phyloP scores from a whole-genome alignment of 2,888 invertebrate species.

The Athalia cordata region DNA sequence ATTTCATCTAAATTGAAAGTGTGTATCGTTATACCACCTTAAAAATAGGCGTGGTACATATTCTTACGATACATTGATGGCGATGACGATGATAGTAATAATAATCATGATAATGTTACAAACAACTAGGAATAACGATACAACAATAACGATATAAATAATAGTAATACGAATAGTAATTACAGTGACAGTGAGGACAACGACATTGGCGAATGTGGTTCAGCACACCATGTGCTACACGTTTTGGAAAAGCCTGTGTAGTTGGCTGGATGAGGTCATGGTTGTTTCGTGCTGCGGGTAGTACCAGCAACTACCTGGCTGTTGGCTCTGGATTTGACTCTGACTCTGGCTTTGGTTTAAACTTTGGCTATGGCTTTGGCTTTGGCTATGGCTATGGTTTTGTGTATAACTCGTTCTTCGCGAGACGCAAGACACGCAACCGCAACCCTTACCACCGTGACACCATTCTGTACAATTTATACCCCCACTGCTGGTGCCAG shows the following conservation, averaged over 20 bases:
- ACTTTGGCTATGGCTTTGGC: constrained; percentile 19
- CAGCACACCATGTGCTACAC: constrained; percentile 46
- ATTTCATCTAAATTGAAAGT: too few species aligned
- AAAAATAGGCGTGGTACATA: too few species aligned
- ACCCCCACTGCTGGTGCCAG: neutral
- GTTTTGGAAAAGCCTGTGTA: constrained; percentile 45
- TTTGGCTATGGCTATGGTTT: constrained; percentile 29
- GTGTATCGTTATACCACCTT: too few species aligned
- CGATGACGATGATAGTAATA: neutral
- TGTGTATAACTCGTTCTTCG: constrained; percentile 17
- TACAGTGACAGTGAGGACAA: neutral
- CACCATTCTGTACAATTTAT: constrained; percentile 42
- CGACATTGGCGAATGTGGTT: constrained; percentile 1
- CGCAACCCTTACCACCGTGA: constrained; percentile 42
- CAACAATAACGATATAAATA: neutral
- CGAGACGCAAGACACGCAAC: constrained; percentile 36
- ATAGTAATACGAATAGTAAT: neutral
- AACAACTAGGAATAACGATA: neutral
- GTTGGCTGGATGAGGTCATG: constrained; percentile 40
- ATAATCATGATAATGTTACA: neutral
- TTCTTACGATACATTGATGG: too few species aligned
- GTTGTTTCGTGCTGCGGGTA: constrained; percentile 40
- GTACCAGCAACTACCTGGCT: constrained; percentile 33
- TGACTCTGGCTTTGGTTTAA: neutral
- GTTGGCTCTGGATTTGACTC: constrained; percentile 1